phyloP scores from a whole-genome alignment of 2,888 invertebrate genomes.

The Odontomyia ornata region DNA sequence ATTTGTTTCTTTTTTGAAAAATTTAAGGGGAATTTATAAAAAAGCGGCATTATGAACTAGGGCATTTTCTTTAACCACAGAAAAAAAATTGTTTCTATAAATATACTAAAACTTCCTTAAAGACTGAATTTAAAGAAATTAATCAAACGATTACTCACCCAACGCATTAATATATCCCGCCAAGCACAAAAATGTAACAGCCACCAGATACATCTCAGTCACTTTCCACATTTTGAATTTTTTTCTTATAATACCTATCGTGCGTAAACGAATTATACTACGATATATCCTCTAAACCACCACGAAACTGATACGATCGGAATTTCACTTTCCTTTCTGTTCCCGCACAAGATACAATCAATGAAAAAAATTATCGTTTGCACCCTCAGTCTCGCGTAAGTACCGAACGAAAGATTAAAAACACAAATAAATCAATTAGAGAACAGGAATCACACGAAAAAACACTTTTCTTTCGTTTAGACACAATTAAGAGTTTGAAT shows the following conservation, averaged over 20 bases:
- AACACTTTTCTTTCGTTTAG: background rate
- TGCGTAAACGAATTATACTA: background rate
- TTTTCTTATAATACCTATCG: constrained; percentile 14
- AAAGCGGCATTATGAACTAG: too few species aligned
- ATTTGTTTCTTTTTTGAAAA: too few species aligned
- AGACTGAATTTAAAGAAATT: background rate
- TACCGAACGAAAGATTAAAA: background rate
- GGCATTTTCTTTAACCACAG: too few species aligned
- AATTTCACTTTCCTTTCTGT: constrained; percentile 30
- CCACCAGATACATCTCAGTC: constrained; percentile 19
- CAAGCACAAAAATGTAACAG: constrained; percentile 10
- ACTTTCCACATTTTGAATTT: constrained; percentile 37
- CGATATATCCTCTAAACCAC: constrained; percentile 23
- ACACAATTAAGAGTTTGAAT: background rate
- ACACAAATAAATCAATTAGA: constrained; percentile 1
- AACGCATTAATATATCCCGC: constrained; percentile 18
- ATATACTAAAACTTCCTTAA: too few species aligned
- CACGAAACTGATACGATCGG: constrained; percentile 15
- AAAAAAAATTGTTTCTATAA: too few species aligned
- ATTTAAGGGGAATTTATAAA: too few species aligned
- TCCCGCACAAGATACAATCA: constrained; percentile 16
- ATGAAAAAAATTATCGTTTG: background rate
- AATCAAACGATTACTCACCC: background rate
- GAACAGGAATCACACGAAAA: background rate
- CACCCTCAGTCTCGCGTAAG: background rate